These are phyloP conservation scores for Epinotia nisella DNA, from an alignment of 2,888 invertebrate species.

Conservation along the genomic window DNA sequence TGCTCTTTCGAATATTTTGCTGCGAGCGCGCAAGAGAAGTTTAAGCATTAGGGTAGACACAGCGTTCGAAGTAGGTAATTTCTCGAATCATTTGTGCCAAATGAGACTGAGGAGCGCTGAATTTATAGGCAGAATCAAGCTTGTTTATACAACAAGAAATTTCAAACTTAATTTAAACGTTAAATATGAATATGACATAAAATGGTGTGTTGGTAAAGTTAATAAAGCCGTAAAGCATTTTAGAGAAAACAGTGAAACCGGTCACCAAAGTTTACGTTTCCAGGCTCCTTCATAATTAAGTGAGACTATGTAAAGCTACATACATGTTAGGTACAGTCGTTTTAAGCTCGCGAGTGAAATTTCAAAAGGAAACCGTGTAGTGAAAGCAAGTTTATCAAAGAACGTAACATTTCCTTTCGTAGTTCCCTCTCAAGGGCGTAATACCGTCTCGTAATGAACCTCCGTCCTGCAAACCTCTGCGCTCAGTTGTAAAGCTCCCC, in stretches of 20 bases:
- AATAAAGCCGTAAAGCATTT: background rate
- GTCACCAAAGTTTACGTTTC: conserved; percentile 15
- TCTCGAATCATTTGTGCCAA: background rate
- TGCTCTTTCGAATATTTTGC: conserved; percentile 28
- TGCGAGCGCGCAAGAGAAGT: conserved; percentile 5
- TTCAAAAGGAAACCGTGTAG: conserved; percentile 8
- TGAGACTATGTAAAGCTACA: background rate
- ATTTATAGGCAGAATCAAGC: background rate
- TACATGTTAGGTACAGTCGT: background rate
- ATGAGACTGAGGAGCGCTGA: background rate
- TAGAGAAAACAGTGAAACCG: background rate
- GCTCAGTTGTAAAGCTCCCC: conserved; percentile 24
- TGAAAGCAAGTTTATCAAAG: conserved; percentile 30
- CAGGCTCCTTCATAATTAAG: conserved; percentile 4
- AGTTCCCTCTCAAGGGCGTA: conserved; percentile 30
- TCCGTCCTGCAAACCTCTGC: conserved; percentile 18
- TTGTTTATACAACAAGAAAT: background rate
- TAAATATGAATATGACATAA: background rate
- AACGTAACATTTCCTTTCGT: conserved; percentile 33
- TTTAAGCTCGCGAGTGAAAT: background rate
- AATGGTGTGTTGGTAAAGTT: background rate
- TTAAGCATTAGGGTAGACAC: conserved; percentile 7
- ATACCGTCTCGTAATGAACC: conserved; percentile 33
- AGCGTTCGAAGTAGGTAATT: conserved; percentile 2
- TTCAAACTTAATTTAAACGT: background rate